Evolutionary conservation across 2,113 vertebrate species (phyloP), one percentile per base, ranked within the genome.

Genomic region (Lophura nycthemera): DNA sequence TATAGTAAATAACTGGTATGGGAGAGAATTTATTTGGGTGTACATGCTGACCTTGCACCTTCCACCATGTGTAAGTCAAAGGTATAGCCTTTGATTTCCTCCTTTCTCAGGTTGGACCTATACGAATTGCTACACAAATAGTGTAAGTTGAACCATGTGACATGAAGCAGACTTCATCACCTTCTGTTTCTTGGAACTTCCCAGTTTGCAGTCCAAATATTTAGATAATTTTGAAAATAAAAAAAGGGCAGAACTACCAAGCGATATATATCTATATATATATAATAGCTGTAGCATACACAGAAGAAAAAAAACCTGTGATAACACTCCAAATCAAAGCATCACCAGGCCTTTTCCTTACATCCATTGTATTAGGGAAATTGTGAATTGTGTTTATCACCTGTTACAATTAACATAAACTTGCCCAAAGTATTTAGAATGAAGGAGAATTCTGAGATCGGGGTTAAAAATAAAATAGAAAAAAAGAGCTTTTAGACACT

Each of bases 121-220:
- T 7, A 24, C 16, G 27, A 60, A 43, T 4, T 73, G 38, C 32
- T 61, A 13, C 25, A 82, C 34, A 63, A 32, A 1, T 22, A 11
- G n/a, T 25, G 0, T 6, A 32, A 34, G 32, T n/a, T 32, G 2
- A 18, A 8, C 3, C 43, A 16, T 52, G 8, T 2, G 0, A 66
- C 18, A 7, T 8, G 21, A 66, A 57, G 25, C 16, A 0, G 0
- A 32, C 57, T 65, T 12, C 19, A 19, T 65, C n/a, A 34, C 12
- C 30, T 52, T 40, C 32, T 42, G 1, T 48, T 54, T 59, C 42
- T 59, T 88, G 38, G 5, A 15, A 66, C 27, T 66, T 66, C 12
- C 22, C 36, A 50, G 1, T 77, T 70, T 40, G 19, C 12, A 38
- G 11, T 59, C 7, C 45, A 82, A 85, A 54, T 76, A 87, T 21